Percentiles rank a stretch among this genome's conserved stretches.
phyloP scores from a whole-genome alignment of 2,797 vertebrate species.

The Mus caroli region DNA sequence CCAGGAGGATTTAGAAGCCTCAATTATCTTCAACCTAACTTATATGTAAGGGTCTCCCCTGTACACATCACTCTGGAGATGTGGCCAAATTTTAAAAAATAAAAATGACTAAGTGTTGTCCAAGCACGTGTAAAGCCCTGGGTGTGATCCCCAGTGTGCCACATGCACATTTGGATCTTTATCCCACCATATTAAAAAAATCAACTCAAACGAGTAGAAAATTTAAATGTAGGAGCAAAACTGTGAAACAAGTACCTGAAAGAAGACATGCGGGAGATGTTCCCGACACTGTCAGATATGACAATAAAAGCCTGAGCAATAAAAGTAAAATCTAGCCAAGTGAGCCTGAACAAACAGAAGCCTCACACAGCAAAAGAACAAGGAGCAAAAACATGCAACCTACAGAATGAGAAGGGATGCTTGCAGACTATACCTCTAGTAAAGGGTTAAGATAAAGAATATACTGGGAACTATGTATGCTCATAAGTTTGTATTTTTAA shows the following conservation, averaged over 20 bases:
- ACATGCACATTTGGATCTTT: not conserved
- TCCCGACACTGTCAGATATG: not conserved
- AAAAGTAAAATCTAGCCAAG: not conserved
- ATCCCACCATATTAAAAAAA: not conserved
- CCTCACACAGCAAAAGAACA: not conserved
- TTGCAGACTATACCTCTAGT: not conserved
- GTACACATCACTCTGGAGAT: not conserved
- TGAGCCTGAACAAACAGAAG: not conserved
- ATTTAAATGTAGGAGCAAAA: not conserved
- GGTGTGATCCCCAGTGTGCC: not conserved
- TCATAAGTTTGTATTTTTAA: not conserved
- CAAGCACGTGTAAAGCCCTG: not conserved
- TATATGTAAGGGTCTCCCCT: not conserved
- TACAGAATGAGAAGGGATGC: not conserved
- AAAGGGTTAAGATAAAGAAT: not conserved
- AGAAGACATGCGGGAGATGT: not conserved
- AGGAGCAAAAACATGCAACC: not conserved
- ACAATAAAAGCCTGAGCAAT: not conserved
- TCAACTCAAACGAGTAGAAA: not conserved
- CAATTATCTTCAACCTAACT: too few relatives aligned
- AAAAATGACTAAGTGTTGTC: not conserved
- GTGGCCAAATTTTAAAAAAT: not conserved
- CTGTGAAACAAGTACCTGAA: not conserved
- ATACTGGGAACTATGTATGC: not conserved
- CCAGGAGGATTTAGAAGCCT: not conserved